Base-by-base conservation (phyloP, 2,888 invertebrate genomes). In the Eilema griseolum region DNA sequence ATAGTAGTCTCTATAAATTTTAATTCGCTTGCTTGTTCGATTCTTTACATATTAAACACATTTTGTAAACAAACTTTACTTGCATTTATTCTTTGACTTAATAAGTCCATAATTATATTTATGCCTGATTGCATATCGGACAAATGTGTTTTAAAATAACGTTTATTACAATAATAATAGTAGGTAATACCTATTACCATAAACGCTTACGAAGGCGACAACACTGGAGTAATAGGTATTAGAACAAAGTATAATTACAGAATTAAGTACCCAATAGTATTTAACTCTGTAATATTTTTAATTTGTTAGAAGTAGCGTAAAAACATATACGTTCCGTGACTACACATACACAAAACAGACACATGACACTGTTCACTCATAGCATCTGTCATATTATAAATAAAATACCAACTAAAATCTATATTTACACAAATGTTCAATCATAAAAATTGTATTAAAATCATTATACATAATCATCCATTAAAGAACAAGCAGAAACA, bases 361-460 rank as follows among this genome's bases (percentile, higher is more conserved):
- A 77, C 77, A 73, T 72, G 82, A 81, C 85, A 78, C 81, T 74
- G 77, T 78, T 75, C 82, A 81, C 72, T 80, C 80, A 84, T 81
- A 88, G 87, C 87, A 82, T 82, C 84, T 81, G 84, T 79, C 86
- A 85, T 85, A 84, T 82, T 83, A 83, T 83, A 83, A 83, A 86
- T 89, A 89, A 87, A 88, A 90, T 90, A 91, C 90, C 89, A 91
- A 91, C 84, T 84, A 82, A 85, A 89, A 89, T 85, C 88, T 92
- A 93, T 93, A 94, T 94, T 89, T 94, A 94, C 93, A 93, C 75
- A 86, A 88, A 87, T 85, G 86, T 90, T 90, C 91, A 92, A 88
- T 81, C 76, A 85, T 85, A 86, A 84, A 86, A 85, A 85, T 83
- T 79, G 67, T 82, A 80, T 80, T 82, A 81, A 85, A 88, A 84